Conservation (phyloP, 2,113 vertebrate genomes). For the Furnarius figulus region DNA sequence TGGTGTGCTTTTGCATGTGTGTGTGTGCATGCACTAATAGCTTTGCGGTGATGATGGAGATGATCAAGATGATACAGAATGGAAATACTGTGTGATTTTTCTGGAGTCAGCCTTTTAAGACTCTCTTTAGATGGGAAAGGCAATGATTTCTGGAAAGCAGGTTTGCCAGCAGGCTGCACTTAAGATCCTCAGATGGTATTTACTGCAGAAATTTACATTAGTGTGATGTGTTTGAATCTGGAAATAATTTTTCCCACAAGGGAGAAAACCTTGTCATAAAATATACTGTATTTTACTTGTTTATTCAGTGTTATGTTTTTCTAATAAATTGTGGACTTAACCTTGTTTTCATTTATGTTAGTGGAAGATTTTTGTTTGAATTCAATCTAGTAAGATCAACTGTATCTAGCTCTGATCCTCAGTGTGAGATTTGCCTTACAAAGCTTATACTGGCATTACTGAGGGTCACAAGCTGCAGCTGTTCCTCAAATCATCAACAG, state of each 20-base stretch:
- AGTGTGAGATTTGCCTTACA: not conserved
- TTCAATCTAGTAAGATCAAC: not conserved
- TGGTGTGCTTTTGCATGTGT: slow-evolving; percentile 23
- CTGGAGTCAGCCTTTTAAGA: slow-evolving; percentile 32
- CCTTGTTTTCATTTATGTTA: slow-evolving; percentile 12
- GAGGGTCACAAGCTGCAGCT: not conserved
- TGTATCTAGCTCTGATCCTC: not conserved
- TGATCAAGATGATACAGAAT: slow-evolving; percentile 51
- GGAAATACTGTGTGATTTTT: slow-evolving; percentile 53
- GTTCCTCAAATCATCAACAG: not conserved
- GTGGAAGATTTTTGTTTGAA: not conserved
- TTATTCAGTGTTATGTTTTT: slow-evolving; percentile 31
- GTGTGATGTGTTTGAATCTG: slow-evolving; percentile 19
- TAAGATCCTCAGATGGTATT: slow-evolving; percentile 31
- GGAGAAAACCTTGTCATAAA: slow-evolving; percentile 44
- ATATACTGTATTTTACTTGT: slow-evolving; percentile 23
- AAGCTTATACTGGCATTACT: not conserved
- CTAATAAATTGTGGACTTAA: slow-evolving; percentile 5
- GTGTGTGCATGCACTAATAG: slow-evolving; percentile 15
- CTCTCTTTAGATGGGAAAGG: slow-evolving; percentile 1
- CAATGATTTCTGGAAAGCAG: slow-evolving; percentile 37
- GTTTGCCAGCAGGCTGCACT: slow-evolving; percentile 42
- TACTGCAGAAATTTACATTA: not conserved
- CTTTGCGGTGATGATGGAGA: slow-evolving; percentile 51
- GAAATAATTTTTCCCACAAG: slow-evolving; percentile 38